phyloP scores from a whole-genome alignment of 2,888 invertebrate genomes.

The Linnaemya vulpina region DNA sequence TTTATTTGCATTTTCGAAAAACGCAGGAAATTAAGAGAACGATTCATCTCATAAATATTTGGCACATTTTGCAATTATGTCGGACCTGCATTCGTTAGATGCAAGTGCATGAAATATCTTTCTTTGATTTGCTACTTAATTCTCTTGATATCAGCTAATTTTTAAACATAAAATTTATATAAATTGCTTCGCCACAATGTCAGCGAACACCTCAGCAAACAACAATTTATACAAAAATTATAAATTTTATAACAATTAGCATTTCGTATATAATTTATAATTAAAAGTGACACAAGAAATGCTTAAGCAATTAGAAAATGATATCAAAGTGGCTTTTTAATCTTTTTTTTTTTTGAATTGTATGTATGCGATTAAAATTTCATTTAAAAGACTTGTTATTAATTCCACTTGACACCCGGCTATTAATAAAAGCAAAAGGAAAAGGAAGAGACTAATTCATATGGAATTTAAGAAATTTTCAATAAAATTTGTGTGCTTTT shows the following conservation, averaged over 20 bases:
- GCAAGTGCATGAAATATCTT: too few relatives aligned
- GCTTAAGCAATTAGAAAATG: slow-evolving; percentile 30
- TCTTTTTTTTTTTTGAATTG: slow-evolving; percentile 14
- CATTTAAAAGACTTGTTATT: slow-evolving; percentile 27
- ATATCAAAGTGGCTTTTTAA: slow-evolving; percentile 11
- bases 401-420: slow-evolving; percentile 48
- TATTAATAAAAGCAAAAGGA: background rate
- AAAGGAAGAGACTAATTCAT: slow-evolving; percentile 36
- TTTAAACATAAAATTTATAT: background rate
- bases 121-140: background rate
- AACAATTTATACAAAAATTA: slow-evolving; percentile 45
- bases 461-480: background rate
- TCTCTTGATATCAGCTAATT: background rate
- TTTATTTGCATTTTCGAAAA: too few relatives aligned
- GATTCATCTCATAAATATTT: background rate
- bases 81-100: background rate
- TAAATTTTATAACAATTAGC: slow-evolving; percentile 30
- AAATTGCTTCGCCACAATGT: background rate
- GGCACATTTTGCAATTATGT: background rate
- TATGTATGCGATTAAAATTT: slow-evolving; percentile 3
- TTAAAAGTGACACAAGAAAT: slow-evolving; percentile 23
- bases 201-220: background rate
- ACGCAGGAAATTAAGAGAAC: background rate
- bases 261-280: slow-evolving; percentile 14
- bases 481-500: background rate